Conservation (phyloP, 2,113 vertebrate species). For the Tonatia bakeri region DNA sequence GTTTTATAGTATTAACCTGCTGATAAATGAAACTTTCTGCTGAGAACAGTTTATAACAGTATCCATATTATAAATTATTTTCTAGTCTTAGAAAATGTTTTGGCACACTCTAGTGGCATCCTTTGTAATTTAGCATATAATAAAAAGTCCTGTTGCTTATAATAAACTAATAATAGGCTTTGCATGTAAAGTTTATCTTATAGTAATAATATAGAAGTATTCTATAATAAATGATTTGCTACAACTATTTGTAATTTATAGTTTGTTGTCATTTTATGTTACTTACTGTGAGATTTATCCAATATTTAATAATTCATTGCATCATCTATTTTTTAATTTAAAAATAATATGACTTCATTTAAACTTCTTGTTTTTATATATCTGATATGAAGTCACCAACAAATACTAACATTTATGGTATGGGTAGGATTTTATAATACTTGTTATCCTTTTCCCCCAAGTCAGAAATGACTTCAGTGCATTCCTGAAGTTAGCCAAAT, state of each 20-base stretch:
- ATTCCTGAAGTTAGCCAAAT: neutral
- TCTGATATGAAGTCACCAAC: neutral
- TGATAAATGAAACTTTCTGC: neutral
- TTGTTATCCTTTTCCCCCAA: neutral
- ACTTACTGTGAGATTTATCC: neutral
- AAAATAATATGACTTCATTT: neutral
- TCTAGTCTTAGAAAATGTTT: constrained; percentile 59
- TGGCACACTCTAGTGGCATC: constrained; percentile 75
- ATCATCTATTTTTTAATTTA: neutral
- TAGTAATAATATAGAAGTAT: neutral
- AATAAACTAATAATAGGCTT: neutral
- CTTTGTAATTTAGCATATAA: neutral
- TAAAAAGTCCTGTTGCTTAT: neutral
- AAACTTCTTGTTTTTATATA: neutral
- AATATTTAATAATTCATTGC: neutral
- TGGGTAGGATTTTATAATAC: neutral
- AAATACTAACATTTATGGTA: neutral
- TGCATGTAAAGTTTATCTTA: neutral
- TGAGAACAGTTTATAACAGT: neutral
- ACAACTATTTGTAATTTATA: neutral
- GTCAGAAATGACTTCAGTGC: neutral
- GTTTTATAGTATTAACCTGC: neutral
- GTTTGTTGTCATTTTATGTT: neutral
- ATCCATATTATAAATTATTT: neutral
- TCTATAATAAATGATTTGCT: neutral